Percentiles rank a stretch among this genome's conserved stretches.
Evolutionary conservation across 2,113 vertebrate genomes (phyloP).

Genomic region (Ptyas mucosa): DNA sequence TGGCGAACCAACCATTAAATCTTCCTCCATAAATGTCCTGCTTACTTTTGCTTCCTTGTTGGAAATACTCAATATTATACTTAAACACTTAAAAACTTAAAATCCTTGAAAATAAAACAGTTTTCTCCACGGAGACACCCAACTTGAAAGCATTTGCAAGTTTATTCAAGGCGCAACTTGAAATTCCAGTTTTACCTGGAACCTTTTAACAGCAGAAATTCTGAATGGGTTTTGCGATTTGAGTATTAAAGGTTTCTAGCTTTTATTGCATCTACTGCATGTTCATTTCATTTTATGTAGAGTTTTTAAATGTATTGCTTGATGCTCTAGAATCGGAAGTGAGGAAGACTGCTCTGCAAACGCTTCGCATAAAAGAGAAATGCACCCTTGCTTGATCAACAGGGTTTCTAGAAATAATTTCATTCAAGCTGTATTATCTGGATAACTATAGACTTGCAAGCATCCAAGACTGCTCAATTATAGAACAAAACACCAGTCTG

Average conservation of each 20-base stretch:
- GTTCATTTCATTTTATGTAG: not conserved
- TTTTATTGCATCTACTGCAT: not conserved
- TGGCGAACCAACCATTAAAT: not conserved
- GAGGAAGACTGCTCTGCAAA: not conserved
- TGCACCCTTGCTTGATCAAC: not conserved
- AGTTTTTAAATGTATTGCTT: not conserved
- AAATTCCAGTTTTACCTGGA: not conserved
- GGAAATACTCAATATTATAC: not conserved
- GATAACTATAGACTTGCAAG: not conserved
- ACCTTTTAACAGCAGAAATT: not conserved
- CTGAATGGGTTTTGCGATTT: not conserved
- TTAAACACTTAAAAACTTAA: no score
- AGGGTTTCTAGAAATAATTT: not conserved
- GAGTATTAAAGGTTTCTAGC: not conserved
- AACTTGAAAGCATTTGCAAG: not conserved
- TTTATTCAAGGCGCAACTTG: not conserved
- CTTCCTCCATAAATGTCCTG: not conserved
- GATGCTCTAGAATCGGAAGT: not conserved
- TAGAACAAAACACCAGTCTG: not conserved
- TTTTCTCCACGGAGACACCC: not conserved
- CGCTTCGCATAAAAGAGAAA: not conserved
- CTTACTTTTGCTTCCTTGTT: not conserved
- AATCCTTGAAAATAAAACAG: not conserved
- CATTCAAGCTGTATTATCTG: not conserved
- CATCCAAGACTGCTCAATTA: not conserved